Conservation (phyloP, 2,888 invertebrate genomes). For the Bellardia pandia region DNA sequence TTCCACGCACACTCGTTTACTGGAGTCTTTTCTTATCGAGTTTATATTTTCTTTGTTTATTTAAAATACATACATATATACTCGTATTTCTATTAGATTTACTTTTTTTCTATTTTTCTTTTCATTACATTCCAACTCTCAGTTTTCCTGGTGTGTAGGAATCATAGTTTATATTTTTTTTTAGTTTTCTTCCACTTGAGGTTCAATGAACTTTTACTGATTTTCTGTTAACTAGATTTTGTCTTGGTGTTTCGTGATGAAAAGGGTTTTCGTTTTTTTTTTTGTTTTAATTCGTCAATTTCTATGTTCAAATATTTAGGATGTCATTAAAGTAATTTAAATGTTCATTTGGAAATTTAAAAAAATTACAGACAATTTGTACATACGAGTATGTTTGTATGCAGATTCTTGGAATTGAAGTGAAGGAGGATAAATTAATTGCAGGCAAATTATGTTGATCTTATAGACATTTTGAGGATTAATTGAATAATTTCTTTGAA, state of each 20-base stretch:
- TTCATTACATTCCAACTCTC: slow-evolving; percentile 4
- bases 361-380: slow-evolving; percentile 33
- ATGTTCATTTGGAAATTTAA: neutral
- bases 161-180: slow-evolving; percentile 14
- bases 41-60: slow-evolving; percentile 57
- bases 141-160: slow-evolving; percentile 51
- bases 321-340: slow-evolving; percentile 16
- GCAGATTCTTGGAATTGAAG: neutral
- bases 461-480: neutral
- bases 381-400: too few species aligned
- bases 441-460: neutral
- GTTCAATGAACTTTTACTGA: slow-evolving; percentile 62
- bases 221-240: slow-evolving; percentile 28
- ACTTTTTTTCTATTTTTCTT: slow-evolving; percentile 22
- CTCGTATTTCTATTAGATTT: slow-evolving; percentile 18
- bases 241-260: slow-evolving; percentile 20
- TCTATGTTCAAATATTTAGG: slow-evolving; percentile 30
- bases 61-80: slow-evolving; percentile 1
- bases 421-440: neutral
- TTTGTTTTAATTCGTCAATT: neutral
- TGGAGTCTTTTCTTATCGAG: slow-evolving; percentile 52
- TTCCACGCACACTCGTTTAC: slow-evolving; percentile 4
- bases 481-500: neutral
- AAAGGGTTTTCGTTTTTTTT: slow-evolving; percentile 32
- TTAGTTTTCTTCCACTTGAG: slow-evolving; percentile 25